These are phyloP conservation scores for Eretmochelys imbricata DNA, from an alignment of 2,113 vertebrate genomes.

Conservation along the genomic window DNA sequence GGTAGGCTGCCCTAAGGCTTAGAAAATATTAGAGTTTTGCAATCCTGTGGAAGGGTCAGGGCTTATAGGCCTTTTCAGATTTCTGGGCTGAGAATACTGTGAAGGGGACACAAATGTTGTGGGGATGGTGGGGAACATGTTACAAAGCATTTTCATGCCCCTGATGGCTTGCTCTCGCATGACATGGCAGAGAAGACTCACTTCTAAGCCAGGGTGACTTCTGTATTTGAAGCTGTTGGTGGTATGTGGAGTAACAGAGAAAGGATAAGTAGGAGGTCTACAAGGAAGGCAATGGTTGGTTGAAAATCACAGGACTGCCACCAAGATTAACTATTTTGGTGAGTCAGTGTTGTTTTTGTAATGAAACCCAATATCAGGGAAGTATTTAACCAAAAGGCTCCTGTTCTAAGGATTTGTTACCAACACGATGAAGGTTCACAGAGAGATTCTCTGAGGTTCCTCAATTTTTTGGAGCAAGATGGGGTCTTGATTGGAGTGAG, in stretches of 20 bases:
- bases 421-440: fast-evolving
- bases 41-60: neutral
- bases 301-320: fast-evolving
- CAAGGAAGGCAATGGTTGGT: neutral
- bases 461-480: neutral
- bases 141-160: constrained; percentile 34
- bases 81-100: neutral
- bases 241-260: fast-evolving
- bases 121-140: neutral
- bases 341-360: neutral
- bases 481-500: fast-evolving
- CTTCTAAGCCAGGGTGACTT: neutral
- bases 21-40: neutral
- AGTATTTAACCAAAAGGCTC: fast-evolving
- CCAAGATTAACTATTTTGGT: neutral
- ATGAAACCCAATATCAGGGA: fast-evolving
- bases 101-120: fast-evolving
- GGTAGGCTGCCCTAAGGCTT: fast-evolving
- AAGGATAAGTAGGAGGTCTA: neutral
- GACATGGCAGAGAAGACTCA: neutral
- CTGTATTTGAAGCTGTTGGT: neutral
- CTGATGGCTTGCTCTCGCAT: constrained; percentile 34
- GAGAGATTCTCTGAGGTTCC: neutral
- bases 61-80: fast-evolving
- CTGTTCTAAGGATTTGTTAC: neutral